Evolutionary conservation across 1,140 invertebrate genomes (phyloP).

Genomic region (Diorhabda sublineata): DNA sequence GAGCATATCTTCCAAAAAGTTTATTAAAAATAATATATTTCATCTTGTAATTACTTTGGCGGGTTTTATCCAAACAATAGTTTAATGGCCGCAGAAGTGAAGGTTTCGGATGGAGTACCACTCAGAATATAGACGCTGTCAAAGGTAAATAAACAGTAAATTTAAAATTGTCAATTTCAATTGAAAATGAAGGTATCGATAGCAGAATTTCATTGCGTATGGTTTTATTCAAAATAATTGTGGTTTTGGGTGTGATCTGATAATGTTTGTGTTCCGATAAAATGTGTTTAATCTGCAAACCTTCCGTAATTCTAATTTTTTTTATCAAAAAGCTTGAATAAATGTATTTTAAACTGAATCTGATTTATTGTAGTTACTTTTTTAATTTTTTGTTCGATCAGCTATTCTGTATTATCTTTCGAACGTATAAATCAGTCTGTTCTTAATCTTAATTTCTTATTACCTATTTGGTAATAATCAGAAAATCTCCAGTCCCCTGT

Average conservation of each 20-base stretch:
- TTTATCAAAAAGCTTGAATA: too few species aligned
- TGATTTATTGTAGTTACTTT: too few species aligned
- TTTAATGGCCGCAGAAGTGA: conserved; percentile 38
- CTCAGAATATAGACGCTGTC: conserved; percentile 27
- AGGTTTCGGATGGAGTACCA: conserved; percentile 32
- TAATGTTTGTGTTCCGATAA: conserved; percentile 15
- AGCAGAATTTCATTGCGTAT: neutral
- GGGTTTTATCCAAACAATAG: conserved; percentile 37
- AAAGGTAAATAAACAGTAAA: conserved; percentile 23
- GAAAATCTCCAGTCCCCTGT: too few species aligned
- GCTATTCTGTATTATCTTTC: too few species aligned
- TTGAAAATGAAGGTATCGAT: neutral
- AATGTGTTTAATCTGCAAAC: neutral
- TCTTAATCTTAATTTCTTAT: too few species aligned
- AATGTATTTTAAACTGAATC: too few species aligned
- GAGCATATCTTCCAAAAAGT: neutral
- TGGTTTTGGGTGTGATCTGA: conserved; percentile 3
- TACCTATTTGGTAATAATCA: too few species aligned
- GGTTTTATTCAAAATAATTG: neutral
- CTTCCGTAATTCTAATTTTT: too few species aligned
- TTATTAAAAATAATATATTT: neutral
- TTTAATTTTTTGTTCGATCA: too few species aligned
- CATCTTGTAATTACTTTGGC: conserved; percentile 27
- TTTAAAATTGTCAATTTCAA: neutral
- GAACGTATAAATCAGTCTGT: too few species aligned